Conservation (phyloP, 1,140 invertebrate genomes). For the Battus philenor region DNA sequence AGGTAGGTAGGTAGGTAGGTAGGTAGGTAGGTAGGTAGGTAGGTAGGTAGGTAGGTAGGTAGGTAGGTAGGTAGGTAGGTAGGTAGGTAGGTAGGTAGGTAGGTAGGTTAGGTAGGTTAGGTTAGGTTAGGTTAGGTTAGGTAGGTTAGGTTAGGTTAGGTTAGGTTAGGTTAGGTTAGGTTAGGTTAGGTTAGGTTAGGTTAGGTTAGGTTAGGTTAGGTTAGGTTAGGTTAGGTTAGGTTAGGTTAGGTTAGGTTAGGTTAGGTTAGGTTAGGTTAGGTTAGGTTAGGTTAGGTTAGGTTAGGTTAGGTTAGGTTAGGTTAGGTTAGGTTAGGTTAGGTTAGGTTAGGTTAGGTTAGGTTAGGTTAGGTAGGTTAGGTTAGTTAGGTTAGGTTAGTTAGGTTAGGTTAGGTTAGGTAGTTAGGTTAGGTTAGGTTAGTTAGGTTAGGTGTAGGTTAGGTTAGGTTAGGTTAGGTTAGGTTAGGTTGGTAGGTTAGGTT, state of each 20-base stretch:
- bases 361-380: not conserved
- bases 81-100: too few species aligned
- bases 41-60: too few species aligned
- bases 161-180: constrained; percentile 20
- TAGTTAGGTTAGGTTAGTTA: constrained; percentile 12
- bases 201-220: constrained; percentile 11
- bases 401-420: too few species aligned
- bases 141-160: constrained; percentile 10
- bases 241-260: constrained; percentile 4
- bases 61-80: too few species aligned
- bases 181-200: constrained; percentile 20
- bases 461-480: constrained; percentile 30
- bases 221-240: constrained; percentile 15
- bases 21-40: too few species aligned
- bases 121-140: constrained; percentile 18
- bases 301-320: constrained; percentile 14
- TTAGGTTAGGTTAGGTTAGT: constrained; percentile 26
- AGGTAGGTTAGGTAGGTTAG: constrained; percentile 17
- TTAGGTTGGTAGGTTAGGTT: too few species aligned
- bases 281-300: constrained; percentile 14
- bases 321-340: constrained; percentile 10
- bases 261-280: constrained; percentile 11
- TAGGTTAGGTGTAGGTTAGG: constrained; percentile 26
- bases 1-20: too few species aligned
- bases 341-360: constrained; percentile 3